Base-by-base conservation (phyloP, 2,797 vertebrate genomes). In the Poliocrania exsul region DNA sequence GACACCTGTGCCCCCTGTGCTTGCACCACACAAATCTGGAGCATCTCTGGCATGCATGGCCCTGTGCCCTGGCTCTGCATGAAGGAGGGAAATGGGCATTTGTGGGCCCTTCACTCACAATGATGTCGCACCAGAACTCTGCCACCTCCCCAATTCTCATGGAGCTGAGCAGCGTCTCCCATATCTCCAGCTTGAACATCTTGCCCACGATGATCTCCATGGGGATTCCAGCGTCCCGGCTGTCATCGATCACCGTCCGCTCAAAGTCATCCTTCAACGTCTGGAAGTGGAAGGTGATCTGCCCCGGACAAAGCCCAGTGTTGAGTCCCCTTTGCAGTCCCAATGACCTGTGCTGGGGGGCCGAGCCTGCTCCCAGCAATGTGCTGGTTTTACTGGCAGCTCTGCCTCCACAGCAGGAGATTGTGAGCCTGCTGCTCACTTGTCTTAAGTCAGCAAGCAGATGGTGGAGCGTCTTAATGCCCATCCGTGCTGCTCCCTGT, bases 111-210 rank as follows among this genome's bases (percentile, higher is more conserved):
- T 87, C 84, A 98, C 98, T 98, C 97, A 99, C 99, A 8, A 97
- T 70, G 38, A 98, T 86, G 1, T 99, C 99, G 1, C 99, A 99
- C 98, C 99, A 99, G 97, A 99, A 99, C 96, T 99, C 98, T 0
- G 99, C 98, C 97, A 99, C 99, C 91, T 99, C 99, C 38, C 98
- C 98, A 0, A 97, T 67, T 96, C 98, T 98, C 99, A 99, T 99
- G 92, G 99, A 99, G 15, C 86, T 98, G 74, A 99, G 97, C 93
- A 99, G 97, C 0, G 97, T 98, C 97, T 99, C 99, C 98, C 99
- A 99, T 57, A 99, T 98, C 93, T 99, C 98, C 96, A 99, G 97
- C 97, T 99, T 99, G 97, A 99, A 99, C 98, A 99, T 98, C 96
- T 99, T 99, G 90, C 98, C 99, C 26, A 99, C 97, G 35, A 99